phyloP scores from a whole-genome alignment of 2,113 vertebrate genomes.

The Gasterosteus nipponicus region DNA sequence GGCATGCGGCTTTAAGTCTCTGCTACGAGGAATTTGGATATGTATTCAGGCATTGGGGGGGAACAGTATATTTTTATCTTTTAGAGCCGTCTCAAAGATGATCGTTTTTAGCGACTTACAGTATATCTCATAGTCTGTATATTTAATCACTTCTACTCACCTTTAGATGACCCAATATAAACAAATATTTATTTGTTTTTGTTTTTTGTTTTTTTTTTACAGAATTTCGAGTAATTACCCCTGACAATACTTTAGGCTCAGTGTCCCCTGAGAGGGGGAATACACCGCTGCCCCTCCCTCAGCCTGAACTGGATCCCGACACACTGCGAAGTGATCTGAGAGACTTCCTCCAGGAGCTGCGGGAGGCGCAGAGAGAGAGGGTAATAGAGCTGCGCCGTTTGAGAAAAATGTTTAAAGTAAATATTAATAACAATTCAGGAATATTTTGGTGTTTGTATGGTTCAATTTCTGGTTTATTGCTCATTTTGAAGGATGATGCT shows the following conservation, averaged over 20 bases:
- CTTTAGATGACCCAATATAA: not conserved
- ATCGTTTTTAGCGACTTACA: not conserved
- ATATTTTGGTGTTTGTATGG: not conserved
- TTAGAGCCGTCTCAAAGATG: not conserved
- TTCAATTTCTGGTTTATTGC: conserved; percentile 38
- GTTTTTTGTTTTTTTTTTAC: not conserved
- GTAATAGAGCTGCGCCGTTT: conserved; percentile 65
- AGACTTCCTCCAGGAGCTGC: conserved; percentile 90
- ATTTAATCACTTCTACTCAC: not conserved
- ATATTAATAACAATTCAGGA: not conserved
- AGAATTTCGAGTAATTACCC: conserved; percentile 69
- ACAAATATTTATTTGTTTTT: not conserved
- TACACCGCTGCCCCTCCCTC: conserved; percentile 63
- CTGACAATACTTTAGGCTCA: conserved; percentile 76
- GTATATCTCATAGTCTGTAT: not conserved
- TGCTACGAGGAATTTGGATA: not conserved
- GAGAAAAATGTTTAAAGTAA: not conserved
- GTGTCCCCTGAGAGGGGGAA: conserved; percentile 80
- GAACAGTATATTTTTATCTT: not conserved
- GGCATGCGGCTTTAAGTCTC: not conserved
- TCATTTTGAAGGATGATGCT: conserved; percentile 84
- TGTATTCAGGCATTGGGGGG: not conserved
- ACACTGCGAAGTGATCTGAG: conserved; percentile 83
- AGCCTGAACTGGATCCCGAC: conserved; percentile 85
- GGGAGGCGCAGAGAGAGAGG: conserved; percentile 86